A percentile compares a stretch with the other conserved stretches of the same genome.
These are phyloP conservation scores for Rugalucina vietnamica DNA, from an alignment of 2,888 invertebrate species.

Conservation along the genomic window DNA sequence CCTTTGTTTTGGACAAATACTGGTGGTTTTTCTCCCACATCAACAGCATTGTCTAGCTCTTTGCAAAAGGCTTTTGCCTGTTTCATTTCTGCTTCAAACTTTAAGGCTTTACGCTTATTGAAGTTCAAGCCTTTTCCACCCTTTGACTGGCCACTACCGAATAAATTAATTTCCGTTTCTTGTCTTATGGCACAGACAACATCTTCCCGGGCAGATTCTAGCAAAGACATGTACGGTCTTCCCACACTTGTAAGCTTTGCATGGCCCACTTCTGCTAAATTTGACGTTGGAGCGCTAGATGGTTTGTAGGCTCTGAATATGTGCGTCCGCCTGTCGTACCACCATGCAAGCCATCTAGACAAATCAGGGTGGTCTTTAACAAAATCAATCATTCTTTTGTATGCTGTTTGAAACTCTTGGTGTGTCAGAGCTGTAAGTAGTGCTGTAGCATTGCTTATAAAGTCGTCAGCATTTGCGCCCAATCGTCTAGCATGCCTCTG, in stretches of 20 bases:
- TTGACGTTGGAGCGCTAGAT: conserved; percentile 1
- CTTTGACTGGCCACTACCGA: not conserved
- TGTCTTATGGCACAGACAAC: conserved; percentile 3
- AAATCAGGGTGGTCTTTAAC: not conserved
- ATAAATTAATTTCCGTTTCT: not conserved
- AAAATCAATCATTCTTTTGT: not conserved
- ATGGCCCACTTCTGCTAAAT: conserved; percentile 26
- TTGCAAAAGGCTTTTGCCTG: not conserved
- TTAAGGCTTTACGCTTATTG: not conserved
- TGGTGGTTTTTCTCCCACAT: no score
- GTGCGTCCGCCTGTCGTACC: conserved; percentile 19
- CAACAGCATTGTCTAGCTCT: not conserved
- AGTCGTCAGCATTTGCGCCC: not conserved
- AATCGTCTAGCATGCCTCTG: conserved; percentile 1
- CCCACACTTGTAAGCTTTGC: conserved; percentile 10
- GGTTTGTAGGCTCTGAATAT: conserved; percentile 23
- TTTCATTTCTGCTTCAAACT: not conserved
- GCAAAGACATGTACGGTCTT: not conserved
- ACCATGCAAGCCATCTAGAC: conserved; percentile 19
- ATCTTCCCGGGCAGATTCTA: conserved; percentile 5
- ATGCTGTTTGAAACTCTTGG: not conserved
- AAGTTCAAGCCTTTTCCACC: conserved; percentile 1
- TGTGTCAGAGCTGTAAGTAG: not conserved
- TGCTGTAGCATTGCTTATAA: not conserved
- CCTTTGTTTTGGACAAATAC: conserved; percentile 4